A percentile compares a stretch with the other conserved stretches of the same genome.
These are phyloP conservation scores for Ophioninae sp. DNA, from an alignment of 2,888 invertebrate species.

Conservation along the genomic window DNA sequence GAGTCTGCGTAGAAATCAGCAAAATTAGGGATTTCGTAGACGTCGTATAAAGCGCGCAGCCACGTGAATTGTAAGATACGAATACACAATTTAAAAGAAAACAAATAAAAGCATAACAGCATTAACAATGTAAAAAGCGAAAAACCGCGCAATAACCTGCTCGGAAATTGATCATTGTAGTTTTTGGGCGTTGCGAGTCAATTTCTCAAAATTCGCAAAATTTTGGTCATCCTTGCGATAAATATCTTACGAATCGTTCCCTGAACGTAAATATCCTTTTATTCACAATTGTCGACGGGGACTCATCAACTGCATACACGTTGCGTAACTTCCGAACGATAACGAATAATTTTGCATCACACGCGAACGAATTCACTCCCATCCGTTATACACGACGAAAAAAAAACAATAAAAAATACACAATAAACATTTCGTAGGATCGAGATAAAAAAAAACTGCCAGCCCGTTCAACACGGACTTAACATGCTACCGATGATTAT, in stretches of 20 bases:
- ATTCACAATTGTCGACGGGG: not conserved
- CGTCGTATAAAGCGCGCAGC: not conserved
- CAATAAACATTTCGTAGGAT: not conserved
- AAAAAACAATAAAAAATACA: not conserved
- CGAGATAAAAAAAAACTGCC: not conserved
- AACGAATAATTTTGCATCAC: not conserved
- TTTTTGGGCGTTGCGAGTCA: not conserved
- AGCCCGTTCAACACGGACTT: not conserved
- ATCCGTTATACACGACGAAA: not conserved
- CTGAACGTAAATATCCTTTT: not conserved
- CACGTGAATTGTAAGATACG: not conserved
- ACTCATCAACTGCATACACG: not conserved
- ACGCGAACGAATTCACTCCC: not conserved
- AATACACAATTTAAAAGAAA: not conserved
- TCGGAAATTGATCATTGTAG: not conserved
- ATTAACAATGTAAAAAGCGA: not conserved
- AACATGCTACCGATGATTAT: not conserved
- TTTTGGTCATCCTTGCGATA: not conserved
- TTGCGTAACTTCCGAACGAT: not conserved
- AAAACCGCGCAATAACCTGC: not conserved
- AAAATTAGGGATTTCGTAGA: not conserved
- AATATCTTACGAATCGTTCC: not conserved
- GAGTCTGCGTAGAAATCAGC: not conserved
- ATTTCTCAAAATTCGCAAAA: not conserved
- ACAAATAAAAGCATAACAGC: not conserved